Evolutionary conservation across 1,140 invertebrate species (phyloP), one percentile per base, ranked within the genome.

Genomic region (Cotesia chilonis): DNA sequence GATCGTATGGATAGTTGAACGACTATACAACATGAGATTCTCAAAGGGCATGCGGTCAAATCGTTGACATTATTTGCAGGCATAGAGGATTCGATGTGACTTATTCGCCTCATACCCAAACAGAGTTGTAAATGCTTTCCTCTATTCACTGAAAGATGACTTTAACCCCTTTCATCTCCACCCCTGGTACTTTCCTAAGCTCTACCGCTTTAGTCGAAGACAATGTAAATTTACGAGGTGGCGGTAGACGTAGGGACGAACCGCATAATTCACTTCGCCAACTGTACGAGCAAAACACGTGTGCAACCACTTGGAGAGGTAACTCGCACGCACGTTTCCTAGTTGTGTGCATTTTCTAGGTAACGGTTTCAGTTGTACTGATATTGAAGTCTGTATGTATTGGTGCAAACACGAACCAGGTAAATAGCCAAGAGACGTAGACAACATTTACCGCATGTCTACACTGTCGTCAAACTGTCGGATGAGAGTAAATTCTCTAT

Each of bases 141-240:
- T 47, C 41, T 47, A 47, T 47, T 47, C 41, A 47, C 41, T 47
- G 41, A 47, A 47, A 47, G 41, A 47, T 47, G 41, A 47, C 41
- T 57, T 20, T 57, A 57, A 57, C 54, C 54, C 54, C 41, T 47
- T 47, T 47, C 41, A 47, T 47, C 41, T 47, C 10, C 41, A 9
- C 41, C 5, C 41, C 41, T 47, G 41, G 41, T 47, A 47, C 41
- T 47, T 47, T 47, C 41, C 6, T 47, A 61, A 61, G 28, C 59
- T 17, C 59, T 61, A 28, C 14, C 28, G 59, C 59, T 61, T 61
- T 61, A 61, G 63, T 74, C 52, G 52, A 71, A 60, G 70, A 74
- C 73, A 74, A 71, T 74, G 70, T 74, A 71, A 74, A 74, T 74
- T 74, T 74, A 74, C 73, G 73, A 74, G 73, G 73, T 74, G 73